Conservation (phyloP, 2,888 invertebrate genomes). For the Euplexia lucipara region DNA sequence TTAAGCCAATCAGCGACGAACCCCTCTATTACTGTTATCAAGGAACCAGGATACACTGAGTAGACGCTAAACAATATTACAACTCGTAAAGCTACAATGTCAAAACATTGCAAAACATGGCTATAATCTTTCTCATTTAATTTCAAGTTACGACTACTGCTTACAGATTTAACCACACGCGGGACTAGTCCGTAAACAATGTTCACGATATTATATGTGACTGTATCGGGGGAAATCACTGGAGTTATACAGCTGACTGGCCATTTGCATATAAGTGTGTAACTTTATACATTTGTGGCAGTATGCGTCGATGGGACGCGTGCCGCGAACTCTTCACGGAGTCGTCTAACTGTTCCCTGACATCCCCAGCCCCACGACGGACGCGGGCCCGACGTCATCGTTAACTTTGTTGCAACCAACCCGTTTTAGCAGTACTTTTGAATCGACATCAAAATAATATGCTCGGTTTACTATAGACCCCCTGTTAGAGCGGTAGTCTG, state of each 20-base stretch:
- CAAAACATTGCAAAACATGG: constrained; percentile 42
- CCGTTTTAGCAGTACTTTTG: constrained; percentile 53
- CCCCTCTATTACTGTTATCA: background rate
- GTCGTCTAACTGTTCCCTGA: constrained; percentile 58
- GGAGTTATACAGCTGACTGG: constrained; percentile 50
- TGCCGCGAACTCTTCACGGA: constrained; percentile 30
- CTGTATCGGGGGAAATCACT: constrained; percentile 53
- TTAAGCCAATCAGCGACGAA: background rate
- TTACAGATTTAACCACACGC: constrained; percentile 27
- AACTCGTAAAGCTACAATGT: constrained; percentile 23
- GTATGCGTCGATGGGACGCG: constrained; percentile 40
- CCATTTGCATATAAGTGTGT: constrained; percentile 56
- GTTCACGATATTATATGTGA: constrained; percentile 43
- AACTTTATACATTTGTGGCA: constrained; percentile 58
- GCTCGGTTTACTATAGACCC: constrained; percentile 12
- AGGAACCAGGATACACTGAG: constrained; percentile 6
- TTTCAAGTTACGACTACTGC: constrained; percentile 36
- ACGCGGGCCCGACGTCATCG: constrained; percentile 41
- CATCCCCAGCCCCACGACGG: constrained; percentile 37
- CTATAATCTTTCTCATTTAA: constrained; percentile 49
- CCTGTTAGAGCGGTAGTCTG: constrained; percentile 9
- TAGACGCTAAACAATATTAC: constrained; percentile 28
- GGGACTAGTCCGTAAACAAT: constrained; percentile 53
- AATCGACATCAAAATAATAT: constrained; percentile 43
- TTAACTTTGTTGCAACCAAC: constrained; percentile 57